phyloP scores from a whole-genome alignment of 37 sponge, comb jelly and placozoan species.

The Halichondria panicea region DNA sequence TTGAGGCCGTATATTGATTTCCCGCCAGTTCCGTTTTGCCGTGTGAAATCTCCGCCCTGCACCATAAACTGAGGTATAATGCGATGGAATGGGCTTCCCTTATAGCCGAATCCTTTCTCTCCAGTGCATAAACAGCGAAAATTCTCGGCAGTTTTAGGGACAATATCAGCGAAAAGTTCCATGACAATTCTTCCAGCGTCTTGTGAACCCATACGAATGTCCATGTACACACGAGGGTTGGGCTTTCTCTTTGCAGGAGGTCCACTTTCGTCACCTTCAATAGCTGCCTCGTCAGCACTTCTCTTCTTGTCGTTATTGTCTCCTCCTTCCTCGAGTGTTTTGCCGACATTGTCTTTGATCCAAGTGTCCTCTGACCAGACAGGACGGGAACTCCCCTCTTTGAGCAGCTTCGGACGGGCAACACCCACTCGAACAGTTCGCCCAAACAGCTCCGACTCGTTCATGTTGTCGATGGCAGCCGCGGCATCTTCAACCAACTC shows the following conservation, averaged over 20 bases:
- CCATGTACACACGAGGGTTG: conserved; percentile 63
- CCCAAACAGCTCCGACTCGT: conserved; percentile 95
- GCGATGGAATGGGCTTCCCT: conserved; percentile 92
- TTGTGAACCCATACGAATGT: conserved; percentile 57
- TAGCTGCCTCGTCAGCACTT: conserved; percentile 2
- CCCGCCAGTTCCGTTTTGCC: conserved; percentile 93
- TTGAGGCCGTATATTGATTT: conserved; percentile 95
- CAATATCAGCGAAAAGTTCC: conserved; percentile 87
- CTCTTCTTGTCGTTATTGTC: too few species aligned
- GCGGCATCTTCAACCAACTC: conserved; percentile 96
- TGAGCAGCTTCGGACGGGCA: conserved; percentile 93
- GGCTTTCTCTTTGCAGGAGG: conserved; percentile 63
- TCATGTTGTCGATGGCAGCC: conserved; percentile 99
- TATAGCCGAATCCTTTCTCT: conserved; percentile 96
- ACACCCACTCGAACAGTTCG: conserved; percentile 89
- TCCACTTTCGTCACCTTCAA: conserved; percentile 18
- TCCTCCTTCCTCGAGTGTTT: conserved; percentile 42
- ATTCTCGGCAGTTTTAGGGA: conserved; percentile 97
- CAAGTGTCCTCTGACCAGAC: conserved; percentile 98
- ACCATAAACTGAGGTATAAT: conserved; percentile 98
- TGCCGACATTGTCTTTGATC: conserved; percentile 88
- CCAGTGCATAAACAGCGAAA: conserved; percentile 92
- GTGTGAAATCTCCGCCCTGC: conserved; percentile 94
- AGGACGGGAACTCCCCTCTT: conserved; percentile 81
- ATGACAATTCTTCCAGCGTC: conserved; percentile 53